Conservation (phyloP, 1,140 invertebrate species). For the Conus betulinus region DNA sequence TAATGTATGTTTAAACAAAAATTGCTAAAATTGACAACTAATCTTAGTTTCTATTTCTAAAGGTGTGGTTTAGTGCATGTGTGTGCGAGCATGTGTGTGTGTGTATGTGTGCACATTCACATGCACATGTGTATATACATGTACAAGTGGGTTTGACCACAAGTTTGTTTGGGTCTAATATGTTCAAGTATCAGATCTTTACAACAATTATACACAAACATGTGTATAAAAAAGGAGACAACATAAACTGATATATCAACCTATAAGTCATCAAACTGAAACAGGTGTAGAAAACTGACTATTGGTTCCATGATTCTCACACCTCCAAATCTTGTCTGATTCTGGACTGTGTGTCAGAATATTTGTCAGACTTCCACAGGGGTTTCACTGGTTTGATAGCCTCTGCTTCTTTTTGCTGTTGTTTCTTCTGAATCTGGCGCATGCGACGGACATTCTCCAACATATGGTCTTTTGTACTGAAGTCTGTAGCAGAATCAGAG, state of each 20-base stretch:
- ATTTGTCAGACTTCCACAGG: slow-evolving; percentile 75
- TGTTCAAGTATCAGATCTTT: not conserved
- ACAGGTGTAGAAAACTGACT: not conserved
- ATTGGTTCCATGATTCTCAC: slow-evolving; percentile 31
- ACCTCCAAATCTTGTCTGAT: slow-evolving; percentile 70
- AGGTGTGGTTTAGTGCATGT: too few relatives aligned
- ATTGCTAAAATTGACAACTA: too few relatives aligned
- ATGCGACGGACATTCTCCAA: slow-evolving; percentile 73
- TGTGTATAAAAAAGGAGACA: not conserved
- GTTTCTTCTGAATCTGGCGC: slow-evolving; percentile 71
- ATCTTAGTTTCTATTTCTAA: too few relatives aligned
- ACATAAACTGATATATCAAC: not conserved
- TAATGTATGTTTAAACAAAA: too few relatives aligned
- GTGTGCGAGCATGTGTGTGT: too few relatives aligned
- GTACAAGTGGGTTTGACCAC: too few relatives aligned
- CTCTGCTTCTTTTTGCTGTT: slow-evolving; percentile 65
- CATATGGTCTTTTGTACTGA: slow-evolving; percentile 69
- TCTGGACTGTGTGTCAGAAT: slow-evolving; percentile 68
- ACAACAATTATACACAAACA: not conserved
- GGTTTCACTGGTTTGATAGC: slow-evolving; percentile 71
- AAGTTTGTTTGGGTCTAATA: too few relatives aligned
- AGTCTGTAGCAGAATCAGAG: slow-evolving; percentile 48
- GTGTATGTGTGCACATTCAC: too few relatives aligned
- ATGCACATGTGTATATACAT: too few relatives aligned
- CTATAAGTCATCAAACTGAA: not conserved